Evolutionary conservation across 1,140 invertebrate genomes (phyloP).

Genomic region (Myzus persicae): DNA sequence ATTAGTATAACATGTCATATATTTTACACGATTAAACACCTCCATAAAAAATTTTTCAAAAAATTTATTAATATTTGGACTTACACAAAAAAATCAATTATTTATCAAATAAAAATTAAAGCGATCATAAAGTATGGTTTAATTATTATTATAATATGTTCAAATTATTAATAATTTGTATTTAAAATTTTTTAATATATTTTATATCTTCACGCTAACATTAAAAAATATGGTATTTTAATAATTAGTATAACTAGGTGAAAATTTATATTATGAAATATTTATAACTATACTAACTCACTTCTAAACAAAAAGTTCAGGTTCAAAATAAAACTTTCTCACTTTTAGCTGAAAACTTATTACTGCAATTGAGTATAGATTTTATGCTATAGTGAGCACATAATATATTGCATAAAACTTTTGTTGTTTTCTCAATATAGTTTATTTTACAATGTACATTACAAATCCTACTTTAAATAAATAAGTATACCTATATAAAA

Average conservation of each 20-base stretch:
- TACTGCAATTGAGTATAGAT: slow-evolving; percentile 24
- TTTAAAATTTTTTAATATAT: not conserved
- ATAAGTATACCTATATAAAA: not conserved
- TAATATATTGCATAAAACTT: slow-evolving; percentile 22
- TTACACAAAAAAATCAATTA: not conserved
- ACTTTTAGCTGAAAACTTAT: not conserved
- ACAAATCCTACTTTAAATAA: not conserved
- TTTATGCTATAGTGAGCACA: not conserved
- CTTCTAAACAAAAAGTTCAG: not conserved
- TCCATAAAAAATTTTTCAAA: not conserved
- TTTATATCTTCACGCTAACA: not conserved
- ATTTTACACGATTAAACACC: not conserved
- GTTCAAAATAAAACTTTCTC: not conserved
- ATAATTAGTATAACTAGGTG: not conserved
- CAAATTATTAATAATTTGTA: not conserved
- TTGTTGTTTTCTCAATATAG: not conserved
- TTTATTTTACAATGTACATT: not conserved
- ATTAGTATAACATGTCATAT: not conserved
- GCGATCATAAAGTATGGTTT: not conserved
- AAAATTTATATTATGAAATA: too few species aligned
- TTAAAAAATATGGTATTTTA: not conserved
- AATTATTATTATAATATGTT: slow-evolving; percentile 14
- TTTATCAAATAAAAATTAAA: not conserved
- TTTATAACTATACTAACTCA: not conserved
- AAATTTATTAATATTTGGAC: not conserved